Conservation (phyloP, 2,888 invertebrate genomes). For the Mystacides longicornis region DNA sequence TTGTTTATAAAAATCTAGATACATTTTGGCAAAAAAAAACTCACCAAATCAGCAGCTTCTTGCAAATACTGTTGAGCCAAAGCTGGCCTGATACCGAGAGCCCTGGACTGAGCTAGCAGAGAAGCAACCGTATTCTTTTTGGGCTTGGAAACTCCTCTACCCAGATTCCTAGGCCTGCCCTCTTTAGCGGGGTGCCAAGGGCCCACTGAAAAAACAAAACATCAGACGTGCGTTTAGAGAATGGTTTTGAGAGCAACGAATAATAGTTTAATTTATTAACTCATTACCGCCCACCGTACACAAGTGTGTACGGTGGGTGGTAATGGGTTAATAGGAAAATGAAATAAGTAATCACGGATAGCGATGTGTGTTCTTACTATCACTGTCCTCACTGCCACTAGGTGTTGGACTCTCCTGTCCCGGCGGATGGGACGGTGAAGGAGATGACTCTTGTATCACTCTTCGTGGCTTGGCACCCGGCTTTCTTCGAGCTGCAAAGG, state of each 20-base stretch:
- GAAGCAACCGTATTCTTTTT: constrained; percentile 92
- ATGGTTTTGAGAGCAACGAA: too few relatives aligned
- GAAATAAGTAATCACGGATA: too few relatives aligned
- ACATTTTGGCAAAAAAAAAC: too few relatives aligned
- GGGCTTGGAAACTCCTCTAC: constrained; percentile 81
- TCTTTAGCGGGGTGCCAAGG: constrained; percentile 54
- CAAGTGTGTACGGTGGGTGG: too few relatives aligned
- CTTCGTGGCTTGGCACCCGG: constrained; percentile 64
- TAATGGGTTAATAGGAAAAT: too few relatives aligned
- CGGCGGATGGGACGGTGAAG: constrained; percentile 35
- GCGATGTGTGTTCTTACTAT: constrained; percentile 37
- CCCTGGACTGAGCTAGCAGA: constrained; percentile 76
- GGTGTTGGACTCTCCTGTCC: constrained; percentile 32
- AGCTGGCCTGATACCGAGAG: constrained; percentile 71
- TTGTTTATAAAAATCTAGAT: too few relatives aligned
- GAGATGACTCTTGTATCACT: constrained; percentile 49
- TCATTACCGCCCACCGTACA: too few relatives aligned
- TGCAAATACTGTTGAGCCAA: constrained; percentile 62
- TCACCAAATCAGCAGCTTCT: constrained; percentile 38
- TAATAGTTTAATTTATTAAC: too few relatives aligned
- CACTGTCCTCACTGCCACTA: constrained; percentile 56
- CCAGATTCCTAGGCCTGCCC: constrained; percentile 74
- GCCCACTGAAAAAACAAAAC: constrained; percentile 35
- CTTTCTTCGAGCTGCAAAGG: constrained; percentile 59
- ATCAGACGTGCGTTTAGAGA: too few relatives aligned